Conservation (phyloP, 2,797 vertebrate genomes). For the Cuculus canorus region DNA sequence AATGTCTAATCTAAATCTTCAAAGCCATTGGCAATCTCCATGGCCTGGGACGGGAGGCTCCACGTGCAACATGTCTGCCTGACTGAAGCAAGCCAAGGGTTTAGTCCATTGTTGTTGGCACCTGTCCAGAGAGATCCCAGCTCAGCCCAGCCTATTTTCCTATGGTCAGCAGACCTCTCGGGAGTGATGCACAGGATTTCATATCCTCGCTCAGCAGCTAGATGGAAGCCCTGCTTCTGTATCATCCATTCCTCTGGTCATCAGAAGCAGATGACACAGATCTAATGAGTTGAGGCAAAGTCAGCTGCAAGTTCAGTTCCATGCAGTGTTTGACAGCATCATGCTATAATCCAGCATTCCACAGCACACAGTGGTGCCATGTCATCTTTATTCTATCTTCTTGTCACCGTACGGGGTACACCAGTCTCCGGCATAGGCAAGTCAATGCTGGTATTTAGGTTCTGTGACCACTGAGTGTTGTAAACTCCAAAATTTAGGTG, state of each 20-base stretch:
- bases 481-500: neutral
- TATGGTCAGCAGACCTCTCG: neutral
- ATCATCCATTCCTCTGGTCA: neutral
- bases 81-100: neutral
- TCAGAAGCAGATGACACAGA: neutral
- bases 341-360: neutral
- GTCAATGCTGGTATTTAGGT: neutral
- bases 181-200: neutral
- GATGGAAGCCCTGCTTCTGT: neutral
- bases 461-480: neutral
- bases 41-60: neutral
- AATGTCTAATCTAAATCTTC: too few relatives aligned
- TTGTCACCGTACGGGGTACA: neutral
- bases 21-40: neutral
- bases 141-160: neutral
- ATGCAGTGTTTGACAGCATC: neutral
- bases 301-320: neutral
- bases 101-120: fast-evolving
- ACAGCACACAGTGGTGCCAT: neutral
- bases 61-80: fast-evolving
- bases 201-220: neutral
- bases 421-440: neutral
- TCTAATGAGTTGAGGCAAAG: neutral
- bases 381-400: neutral
- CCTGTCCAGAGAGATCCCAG: neutral